A percentile compares a stretch with the other conserved stretches of the same genome.
phyloP scores from a whole-genome alignment of 2,113 vertebrate genomes.

The Macrotis lagotis region DNA sequence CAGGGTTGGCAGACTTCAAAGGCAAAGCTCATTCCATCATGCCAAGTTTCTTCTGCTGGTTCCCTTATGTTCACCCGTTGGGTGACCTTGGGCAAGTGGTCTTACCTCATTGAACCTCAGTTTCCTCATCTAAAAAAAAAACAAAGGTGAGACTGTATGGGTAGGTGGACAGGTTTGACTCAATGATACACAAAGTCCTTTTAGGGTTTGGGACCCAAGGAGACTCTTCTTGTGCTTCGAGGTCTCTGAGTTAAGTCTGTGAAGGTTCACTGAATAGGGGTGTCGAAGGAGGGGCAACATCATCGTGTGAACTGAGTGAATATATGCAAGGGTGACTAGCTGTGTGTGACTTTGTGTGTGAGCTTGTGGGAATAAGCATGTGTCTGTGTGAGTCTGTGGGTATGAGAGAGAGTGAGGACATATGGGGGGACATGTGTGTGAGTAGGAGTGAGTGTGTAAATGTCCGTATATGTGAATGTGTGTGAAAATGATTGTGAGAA shows the following conservation, averaged over 20 bases:
- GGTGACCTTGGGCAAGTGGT: neutral
- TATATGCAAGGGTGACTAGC: too few relatives aligned
- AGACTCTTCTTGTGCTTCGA: neutral
- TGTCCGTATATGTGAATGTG: too few relatives aligned
- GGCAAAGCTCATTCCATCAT: too few relatives aligned
- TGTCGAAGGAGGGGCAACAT: neutral
- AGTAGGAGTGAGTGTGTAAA: too few relatives aligned
- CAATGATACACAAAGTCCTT: neutral
- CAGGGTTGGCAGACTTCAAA: neutral
- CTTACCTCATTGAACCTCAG: neutral
- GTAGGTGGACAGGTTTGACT: neutral
- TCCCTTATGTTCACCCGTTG: neutral
- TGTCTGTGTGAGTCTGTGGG: too few relatives aligned
- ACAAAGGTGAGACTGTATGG: neutral
- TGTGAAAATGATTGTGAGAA: too few relatives aligned
- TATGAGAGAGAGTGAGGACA: too few relatives aligned
- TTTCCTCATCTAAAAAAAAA: neutral
- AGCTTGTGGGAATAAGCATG: too few relatives aligned
- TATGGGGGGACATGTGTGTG: too few relatives aligned
- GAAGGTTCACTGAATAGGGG: neutral
- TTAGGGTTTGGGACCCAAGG: neutral
- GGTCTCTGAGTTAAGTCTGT: neutral
- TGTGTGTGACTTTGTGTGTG: too few relatives aligned
- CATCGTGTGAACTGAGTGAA: neutral
- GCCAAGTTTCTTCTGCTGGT: neutral